Conservation (phyloP, 2,888 invertebrate species). For the Pandemis heparana region DNA sequence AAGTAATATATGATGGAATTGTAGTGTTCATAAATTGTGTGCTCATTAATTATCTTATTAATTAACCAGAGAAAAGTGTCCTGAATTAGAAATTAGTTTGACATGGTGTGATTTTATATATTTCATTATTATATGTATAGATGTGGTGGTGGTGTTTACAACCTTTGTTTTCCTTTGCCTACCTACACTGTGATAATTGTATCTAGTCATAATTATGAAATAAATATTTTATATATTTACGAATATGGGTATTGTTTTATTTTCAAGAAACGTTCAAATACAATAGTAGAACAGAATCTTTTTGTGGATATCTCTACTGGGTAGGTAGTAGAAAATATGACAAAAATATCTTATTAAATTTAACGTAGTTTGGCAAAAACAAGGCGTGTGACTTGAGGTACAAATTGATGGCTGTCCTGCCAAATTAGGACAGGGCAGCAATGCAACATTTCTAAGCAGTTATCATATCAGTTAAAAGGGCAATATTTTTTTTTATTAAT, state of each 20-base stretch:
- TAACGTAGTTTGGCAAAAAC: background rate
- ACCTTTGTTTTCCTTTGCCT: background rate
- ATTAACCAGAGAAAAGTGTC: no score
- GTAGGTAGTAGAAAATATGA: background rate
- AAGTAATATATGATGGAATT: no score
- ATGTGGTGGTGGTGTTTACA: background rate
- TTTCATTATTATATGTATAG: background rate
- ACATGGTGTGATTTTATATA: no score
- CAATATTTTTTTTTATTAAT: background rate
- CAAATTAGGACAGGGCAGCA: background rate
- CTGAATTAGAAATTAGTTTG: no score
- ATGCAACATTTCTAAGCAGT: background rate
- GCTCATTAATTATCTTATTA: no score
- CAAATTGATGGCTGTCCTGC: background rate
- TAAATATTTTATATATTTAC: constrained; percentile 4
- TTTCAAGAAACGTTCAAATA: background rate
- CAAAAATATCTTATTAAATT: background rate
- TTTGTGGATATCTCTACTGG: no score
- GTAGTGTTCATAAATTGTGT: no score
- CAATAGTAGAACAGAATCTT: no score
- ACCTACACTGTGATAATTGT: constrained; percentile 10
- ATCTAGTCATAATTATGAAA: constrained; percentile 13
- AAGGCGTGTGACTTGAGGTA: background rate
- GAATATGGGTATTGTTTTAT: background rate
- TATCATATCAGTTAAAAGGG: background rate